phyloP scores from a whole-genome alignment of 2,113 vertebrate genomes.

The Chionomys nivalis region DNA sequence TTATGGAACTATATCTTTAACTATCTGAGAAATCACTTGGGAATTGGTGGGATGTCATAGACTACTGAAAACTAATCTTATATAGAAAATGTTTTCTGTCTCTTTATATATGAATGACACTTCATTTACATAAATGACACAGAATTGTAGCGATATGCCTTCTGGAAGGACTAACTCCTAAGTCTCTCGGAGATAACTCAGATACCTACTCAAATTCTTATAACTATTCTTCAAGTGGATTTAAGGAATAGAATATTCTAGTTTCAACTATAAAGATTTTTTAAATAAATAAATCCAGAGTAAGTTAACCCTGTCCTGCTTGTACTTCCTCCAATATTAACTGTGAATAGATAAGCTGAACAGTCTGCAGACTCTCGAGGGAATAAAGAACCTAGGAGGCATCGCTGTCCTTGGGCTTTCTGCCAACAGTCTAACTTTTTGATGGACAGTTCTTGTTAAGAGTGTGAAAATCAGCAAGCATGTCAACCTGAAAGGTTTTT shows the following conservation, averaged over 20 bases:
- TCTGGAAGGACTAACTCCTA: neutral
- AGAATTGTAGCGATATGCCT: neutral
- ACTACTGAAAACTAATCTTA: neutral
- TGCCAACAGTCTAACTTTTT: constrained; percentile 23
- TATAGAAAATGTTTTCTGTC: neutral
- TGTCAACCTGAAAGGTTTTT: constrained; percentile 37
- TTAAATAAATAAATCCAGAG: neutral
- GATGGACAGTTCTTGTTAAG: constrained; percentile 65
- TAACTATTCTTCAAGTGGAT: neutral
- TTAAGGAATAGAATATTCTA: neutral
- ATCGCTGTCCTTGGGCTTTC: neutral
- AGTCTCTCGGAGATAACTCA: neutral
- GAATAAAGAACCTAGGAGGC: neutral
- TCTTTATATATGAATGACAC: neutral
- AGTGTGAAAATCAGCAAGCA: constrained; percentile 55
- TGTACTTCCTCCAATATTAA: neutral
- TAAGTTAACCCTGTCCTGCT: neutral
- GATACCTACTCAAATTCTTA: neutral
- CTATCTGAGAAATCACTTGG: neutral
- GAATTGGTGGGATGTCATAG: neutral
- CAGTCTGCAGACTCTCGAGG: neutral
- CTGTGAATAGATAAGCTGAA: neutral
- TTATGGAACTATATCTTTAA: constrained; percentile 19
- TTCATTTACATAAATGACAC: neutral
- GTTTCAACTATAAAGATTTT: neutral